A percentile compares a stretch with the other conserved stretches of the same genome.
phyloP scores from a whole-genome alignment of 1,140 invertebrate genomes.

The Patella vulgata region DNA sequence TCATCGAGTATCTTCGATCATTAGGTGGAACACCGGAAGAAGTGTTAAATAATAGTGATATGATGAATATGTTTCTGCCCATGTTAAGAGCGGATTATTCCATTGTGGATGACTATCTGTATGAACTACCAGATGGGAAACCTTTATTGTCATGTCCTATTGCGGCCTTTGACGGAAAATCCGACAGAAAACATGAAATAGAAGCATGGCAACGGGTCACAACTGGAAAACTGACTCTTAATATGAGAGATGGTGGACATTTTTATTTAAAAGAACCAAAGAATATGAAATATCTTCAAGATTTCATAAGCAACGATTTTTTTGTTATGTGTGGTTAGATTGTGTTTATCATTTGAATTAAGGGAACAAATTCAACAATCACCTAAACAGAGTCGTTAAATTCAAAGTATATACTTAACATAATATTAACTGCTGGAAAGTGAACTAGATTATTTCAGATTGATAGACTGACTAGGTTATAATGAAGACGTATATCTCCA shows the following conservation, averaged over 20 bases:
- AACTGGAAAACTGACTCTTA: constrained; percentile 17
- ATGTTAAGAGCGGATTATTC: constrained; percentile 45
- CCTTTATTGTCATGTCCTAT: neutral
- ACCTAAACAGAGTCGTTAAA: too few species aligned
- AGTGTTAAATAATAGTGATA: constrained; percentile 43
- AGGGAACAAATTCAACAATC: too few species aligned
- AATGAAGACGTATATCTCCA: too few species aligned
- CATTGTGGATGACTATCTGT: constrained; percentile 40
- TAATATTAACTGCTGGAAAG: too few species aligned
- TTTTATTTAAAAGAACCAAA: constrained; percentile 23
- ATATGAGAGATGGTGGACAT: constrained; percentile 24
- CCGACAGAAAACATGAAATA: neutral
- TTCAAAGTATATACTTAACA: too few species aligned
- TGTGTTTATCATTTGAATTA: too few species aligned
- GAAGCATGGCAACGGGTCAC: constrained; percentile 28
- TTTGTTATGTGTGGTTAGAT: too few species aligned
- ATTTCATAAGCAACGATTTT: too few species aligned
- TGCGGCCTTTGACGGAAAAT: neutral
- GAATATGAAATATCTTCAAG: neutral
- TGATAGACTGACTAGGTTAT: too few species aligned
- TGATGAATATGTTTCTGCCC: constrained; percentile 50
- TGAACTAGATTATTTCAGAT: too few species aligned
- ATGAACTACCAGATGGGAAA: constrained; percentile 9
- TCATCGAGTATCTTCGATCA: neutral
- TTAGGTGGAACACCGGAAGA: constrained; percentile 53